Base-by-base conservation (phyloP, 2,888 invertebrate species). In the Lasius platythorax region DNA sequence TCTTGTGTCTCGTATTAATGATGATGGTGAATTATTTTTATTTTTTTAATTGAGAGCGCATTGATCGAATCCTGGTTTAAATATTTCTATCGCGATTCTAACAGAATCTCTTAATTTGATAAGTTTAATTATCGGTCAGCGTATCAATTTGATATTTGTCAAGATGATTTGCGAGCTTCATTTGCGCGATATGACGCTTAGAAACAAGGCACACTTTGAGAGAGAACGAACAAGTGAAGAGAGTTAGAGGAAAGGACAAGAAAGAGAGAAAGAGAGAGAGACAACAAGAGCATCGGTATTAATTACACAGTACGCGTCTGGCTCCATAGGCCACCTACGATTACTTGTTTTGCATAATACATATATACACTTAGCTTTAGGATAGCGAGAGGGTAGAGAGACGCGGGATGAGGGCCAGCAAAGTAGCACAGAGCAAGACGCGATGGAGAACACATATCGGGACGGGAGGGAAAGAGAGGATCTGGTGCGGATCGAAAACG, bases 301-400 rank as follows among this genome's bases (percentile, higher is more conserved):
- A 92, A 92, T 92, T 92, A 92, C 91, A 90, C 89, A 88, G 90
- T 90, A 88, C 90, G 88, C 88, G 87, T 91, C 89, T 88, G 88
- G 87, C 89, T 90, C 87, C 88, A 90, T 92, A 91, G 91, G 91
- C 92, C 91, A 93, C 93, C 93, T 93, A 93, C 93, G 91, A 91
- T 92, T 89, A 89, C 88, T 83, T 91, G 91, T 91, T 93, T 93
- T 93, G 93, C 93, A 93, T 93, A 93, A 93, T 93, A 92, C 91
- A 89, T 92, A 90, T 88, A 89, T 91, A 87, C 89, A 87, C 87
- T 87, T 89, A 87, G 85, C 85, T 88, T 88, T 87, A 87, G 90
- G 90, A 90, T 88, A 89, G 89, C 88, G 89, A 89, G 87, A 58
- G 18, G 85, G 82, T 85, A 90, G 82, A 61, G 83, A 68, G 79